These are phyloP conservation scores for Gallirallus australis DNA, from an alignment of 2,797 vertebrate species.

Conservation along the genomic window DNA sequence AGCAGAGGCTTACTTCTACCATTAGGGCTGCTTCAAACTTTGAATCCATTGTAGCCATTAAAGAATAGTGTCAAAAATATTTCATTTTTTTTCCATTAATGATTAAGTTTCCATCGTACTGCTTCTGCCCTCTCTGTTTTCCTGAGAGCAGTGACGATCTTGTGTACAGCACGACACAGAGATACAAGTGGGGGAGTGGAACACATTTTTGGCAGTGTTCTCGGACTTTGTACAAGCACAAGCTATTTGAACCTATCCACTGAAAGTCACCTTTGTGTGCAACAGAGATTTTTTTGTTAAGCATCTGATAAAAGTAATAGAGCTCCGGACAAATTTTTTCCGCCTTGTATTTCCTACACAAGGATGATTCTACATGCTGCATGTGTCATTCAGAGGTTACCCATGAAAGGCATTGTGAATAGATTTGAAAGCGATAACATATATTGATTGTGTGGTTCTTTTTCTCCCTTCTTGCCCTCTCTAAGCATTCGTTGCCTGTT, in stretches of 20 bases:
- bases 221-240: background rate
- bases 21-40: background rate
- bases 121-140: background rate
- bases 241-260: background rate
- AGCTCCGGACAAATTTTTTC: background rate
- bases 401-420: background rate
- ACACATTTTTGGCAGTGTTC: rapidly evolving
- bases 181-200: background rate
- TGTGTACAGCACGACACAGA: background rate
- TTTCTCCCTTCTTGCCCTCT: background rate
- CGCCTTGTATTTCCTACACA: background rate
- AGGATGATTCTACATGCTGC: background rate
- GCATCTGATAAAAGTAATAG: background rate
- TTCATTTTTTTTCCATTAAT: background rate
- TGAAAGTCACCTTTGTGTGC: rapidly evolving
- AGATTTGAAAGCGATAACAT: background rate
- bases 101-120: background rate
- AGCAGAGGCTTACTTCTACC: slow-evolving; percentile 12
- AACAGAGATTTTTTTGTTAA: background rate
- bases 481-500: background rate
- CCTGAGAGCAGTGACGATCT: background rate
- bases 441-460: background rate
- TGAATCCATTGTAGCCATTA: background rate
- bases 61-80: background rate
- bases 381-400: background rate